phyloP scores from a whole-genome alignment of 1,140 invertebrate species.

The Gonatopus flavifemur region DNA sequence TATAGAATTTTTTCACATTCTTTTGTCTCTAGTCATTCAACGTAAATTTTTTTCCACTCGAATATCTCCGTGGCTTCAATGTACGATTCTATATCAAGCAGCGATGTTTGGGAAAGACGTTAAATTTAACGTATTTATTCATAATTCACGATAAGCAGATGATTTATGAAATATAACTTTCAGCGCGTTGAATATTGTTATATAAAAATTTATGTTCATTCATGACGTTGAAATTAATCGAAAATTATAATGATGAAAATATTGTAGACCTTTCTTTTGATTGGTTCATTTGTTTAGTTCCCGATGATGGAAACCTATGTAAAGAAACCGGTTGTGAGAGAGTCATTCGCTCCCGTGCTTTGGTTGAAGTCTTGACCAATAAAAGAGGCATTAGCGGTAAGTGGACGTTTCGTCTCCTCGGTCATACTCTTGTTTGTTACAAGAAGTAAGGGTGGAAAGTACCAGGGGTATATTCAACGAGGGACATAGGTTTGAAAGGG shows the following conservation, averaged over 20 bases:
- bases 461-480: slow-evolving; percentile 27
- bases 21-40: slow-evolving; percentile 37
- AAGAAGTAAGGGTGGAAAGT: slow-evolving; percentile 35
- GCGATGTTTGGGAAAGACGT: too few relatives aligned
- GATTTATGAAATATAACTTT: background rate
- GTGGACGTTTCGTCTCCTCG: slow-evolving; percentile 41
- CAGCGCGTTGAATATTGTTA: too few relatives aligned
- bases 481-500: slow-evolving; percentile 18
- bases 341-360: slow-evolving; percentile 24
- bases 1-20: slow-evolving; percentile 40
- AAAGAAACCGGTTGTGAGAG: slow-evolving; percentile 10
- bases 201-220: too few relatives aligned
- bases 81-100: slow-evolving; percentile 36
- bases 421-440: slow-evolving; percentile 42
- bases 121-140: slow-evolving; percentile 30
- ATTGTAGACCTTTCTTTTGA: too few relatives aligned
- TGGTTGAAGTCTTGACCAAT: slow-evolving; percentile 45
- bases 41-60: slow-evolving; percentile 36
- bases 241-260: too few relatives aligned
- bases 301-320: slow-evolving; percentile 6
- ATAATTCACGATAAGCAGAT: slow-evolving; percentile 4
- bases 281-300: slow-evolving; percentile 23
- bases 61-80: slow-evolving; percentile 21
- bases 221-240: too few relatives aligned
- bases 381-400: slow-evolving; percentile 49